phyloP scores from a whole-genome alignment of 2,888 invertebrate species.

The Platycheirus albimanus region DNA sequence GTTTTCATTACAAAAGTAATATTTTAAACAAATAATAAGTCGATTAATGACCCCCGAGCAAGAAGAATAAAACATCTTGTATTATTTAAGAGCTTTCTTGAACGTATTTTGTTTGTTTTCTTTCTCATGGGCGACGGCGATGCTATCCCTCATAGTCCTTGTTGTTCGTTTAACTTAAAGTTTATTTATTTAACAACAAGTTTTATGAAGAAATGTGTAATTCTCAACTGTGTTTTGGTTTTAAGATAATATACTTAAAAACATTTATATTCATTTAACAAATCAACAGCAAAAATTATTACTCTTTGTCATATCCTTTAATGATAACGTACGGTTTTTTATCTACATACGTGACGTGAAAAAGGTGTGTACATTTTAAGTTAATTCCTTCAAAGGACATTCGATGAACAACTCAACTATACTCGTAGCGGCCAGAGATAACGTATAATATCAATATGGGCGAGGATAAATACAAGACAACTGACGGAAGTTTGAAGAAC shows the following conservation, averaged over 20 bases:
- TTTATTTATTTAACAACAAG: background rate
- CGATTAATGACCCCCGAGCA: background rate
- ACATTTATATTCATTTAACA: background rate
- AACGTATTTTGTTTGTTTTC: no score
- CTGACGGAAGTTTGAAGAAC: no score
- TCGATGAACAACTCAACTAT: no score
- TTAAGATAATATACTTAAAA: background rate
- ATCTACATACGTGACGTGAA: background rate
- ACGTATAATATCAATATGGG: no score
- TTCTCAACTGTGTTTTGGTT: background rate
- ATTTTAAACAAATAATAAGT: background rate
- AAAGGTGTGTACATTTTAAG: constrained; percentile 15
- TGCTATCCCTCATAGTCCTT: background rate
- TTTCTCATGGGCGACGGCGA: no score
- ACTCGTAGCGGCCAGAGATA: no score
- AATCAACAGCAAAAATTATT: no score
- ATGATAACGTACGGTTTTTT: background rate
- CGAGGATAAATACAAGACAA: no score
- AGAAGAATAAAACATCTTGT: background rate
- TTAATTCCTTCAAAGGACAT: no score
- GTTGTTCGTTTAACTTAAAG: background rate
- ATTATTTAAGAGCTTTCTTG: no score
- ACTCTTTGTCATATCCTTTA: no score
- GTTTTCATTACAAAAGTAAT: no score
- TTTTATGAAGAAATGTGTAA: background rate